Base-by-base conservation (phyloP, 2,888 invertebrate genomes). In the Papilio elwesi region DNA sequence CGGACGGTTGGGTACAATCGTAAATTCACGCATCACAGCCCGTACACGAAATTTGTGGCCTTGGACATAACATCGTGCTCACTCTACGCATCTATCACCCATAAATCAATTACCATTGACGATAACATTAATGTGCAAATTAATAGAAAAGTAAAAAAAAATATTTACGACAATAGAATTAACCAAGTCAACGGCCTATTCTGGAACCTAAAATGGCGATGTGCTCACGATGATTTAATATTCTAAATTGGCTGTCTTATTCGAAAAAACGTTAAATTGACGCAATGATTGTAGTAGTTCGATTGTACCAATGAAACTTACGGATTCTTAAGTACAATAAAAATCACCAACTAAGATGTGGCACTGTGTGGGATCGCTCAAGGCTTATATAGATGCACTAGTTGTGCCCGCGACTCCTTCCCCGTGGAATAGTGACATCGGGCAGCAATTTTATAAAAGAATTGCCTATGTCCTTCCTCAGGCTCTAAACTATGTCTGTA, bases 101-200 rank as follows among this genome's bases (percentile, higher is more conserved):
- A 85, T 89, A 89, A 88, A 89, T 90, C 88, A 87, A 89, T 90
- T 86, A 84, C 78, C 78, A 76, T 73, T 75, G 76, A 80, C 77
- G 76, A 59, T 11, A 36, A 52, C 67, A 74, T 73, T 74, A 77
- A 77, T 75, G 74, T 63, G 52, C 66, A 53, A 63, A 16, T 49
- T 53, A 26, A 64, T 26, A 13, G 47, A 63, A 63, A 67, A 52
- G 13, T 43, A 80, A 79, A 80, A 80, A 75, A 83, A 84, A 88
- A 88, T 43, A 90, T 91, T 90, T 90, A 90, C 85, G 87, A 74
- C 82, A 80, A 82, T 85, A 82, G 86, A 85, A 86, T 84, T 80
- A 82, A 82, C 76, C 78, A 80, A 83, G 76, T 74, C 36, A 13
- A 13, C 36, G 13, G 74, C 26, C 2, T 43, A 9, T 11, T 10